These are phyloP conservation scores for Lota lota DNA, from an alignment of 2,113 vertebrate genomes.

Conservation along the genomic window DNA sequence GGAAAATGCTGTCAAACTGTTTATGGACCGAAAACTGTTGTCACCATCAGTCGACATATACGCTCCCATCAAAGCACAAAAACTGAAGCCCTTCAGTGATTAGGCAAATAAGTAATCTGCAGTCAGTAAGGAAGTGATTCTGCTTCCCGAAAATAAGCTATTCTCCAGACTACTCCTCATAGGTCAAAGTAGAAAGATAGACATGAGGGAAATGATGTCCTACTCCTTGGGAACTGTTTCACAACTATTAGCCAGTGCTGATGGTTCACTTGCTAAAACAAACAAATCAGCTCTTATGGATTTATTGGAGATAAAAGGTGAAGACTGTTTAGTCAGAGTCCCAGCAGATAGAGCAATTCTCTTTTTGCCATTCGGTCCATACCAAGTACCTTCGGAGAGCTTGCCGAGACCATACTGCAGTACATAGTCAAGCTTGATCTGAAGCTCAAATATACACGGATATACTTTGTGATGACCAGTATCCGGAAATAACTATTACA, in stretches of 20 bases:
- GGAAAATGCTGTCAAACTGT: slow-evolving; percentile 21
- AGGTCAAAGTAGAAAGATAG: slow-evolving; percentile 25
- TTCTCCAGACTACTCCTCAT: slow-evolving; percentile 30
- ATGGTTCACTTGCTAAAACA: slow-evolving; percentile 22
- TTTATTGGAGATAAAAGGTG: slow-evolving; percentile 22
- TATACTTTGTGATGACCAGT: slow-evolving; percentile 28
- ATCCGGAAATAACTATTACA: slow-evolving; percentile 28
- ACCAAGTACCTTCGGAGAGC: slow-evolving; percentile 29
- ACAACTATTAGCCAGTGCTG: slow-evolving; percentile 20
- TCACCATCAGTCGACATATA: slow-evolving; percentile 19
- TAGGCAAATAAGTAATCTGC: slow-evolving; percentile 26
- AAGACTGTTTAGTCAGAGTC: slow-evolving; percentile 20
- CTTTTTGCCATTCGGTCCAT: slow-evolving; percentile 19
- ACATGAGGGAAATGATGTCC: slow-evolving; percentile 17
- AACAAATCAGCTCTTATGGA: slow-evolving; percentile 17
- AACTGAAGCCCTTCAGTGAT: slow-evolving; percentile 37
- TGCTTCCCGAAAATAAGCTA: slow-evolving; percentile 28
- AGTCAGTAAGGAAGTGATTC: slow-evolving; percentile 33
- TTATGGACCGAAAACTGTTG: slow-evolving; percentile 26
- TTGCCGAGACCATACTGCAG: slow-evolving; percentile 23
- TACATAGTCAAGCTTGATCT: slow-evolving; percentile 24
- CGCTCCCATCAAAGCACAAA: slow-evolving; percentile 25
- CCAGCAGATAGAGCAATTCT: slow-evolving; percentile 30
- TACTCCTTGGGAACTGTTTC: slow-evolving; percentile 20
- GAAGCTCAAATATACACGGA: slow-evolving; percentile 15